Conservation (phyloP, 2,113 vertebrate species). For the Gasterosteus aculeatus region DNA sequence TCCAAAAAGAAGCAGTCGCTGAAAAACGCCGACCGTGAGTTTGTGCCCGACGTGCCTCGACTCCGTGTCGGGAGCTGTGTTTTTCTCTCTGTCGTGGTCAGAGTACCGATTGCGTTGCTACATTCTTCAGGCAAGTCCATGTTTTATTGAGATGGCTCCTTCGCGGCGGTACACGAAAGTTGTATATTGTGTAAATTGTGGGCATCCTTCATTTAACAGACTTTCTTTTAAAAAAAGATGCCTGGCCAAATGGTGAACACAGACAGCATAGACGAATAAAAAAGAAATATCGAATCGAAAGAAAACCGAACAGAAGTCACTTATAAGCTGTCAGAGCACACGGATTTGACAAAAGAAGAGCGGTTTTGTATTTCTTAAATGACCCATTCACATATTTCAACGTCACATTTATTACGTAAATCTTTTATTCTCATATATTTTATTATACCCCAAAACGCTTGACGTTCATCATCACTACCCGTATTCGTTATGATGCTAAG, state of each 20-base stretch:
- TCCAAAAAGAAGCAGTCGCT: constrained; percentile 99
- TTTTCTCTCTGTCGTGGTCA: neutral
- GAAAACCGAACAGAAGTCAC: neutral
- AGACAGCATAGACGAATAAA: too few relatives aligned
- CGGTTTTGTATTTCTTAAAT: neutral
- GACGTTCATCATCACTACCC: neutral
- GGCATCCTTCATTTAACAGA: neutral
- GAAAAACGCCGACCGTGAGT: constrained; percentile 99
- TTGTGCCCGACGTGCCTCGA: neutral
- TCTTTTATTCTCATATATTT: too few relatives aligned
- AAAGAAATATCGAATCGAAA: neutral
- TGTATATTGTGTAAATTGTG: neutral
- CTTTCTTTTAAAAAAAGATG: too few relatives aligned
- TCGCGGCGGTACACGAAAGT: neutral
- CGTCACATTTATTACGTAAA: too few relatives aligned
- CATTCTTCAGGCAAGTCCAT: neutral
- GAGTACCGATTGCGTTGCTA: neutral
- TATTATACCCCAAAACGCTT: neutral
- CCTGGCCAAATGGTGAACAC: too few relatives aligned
- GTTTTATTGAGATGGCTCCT: too few relatives aligned
- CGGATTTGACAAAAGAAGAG: neutral
- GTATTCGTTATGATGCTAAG: neutral
- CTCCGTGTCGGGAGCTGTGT: too few relatives aligned
- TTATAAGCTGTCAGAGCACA: neutral
- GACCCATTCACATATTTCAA: neutral